Conservation (phyloP, 1,140 invertebrate genomes). For the Amyelois transitella region DNA sequence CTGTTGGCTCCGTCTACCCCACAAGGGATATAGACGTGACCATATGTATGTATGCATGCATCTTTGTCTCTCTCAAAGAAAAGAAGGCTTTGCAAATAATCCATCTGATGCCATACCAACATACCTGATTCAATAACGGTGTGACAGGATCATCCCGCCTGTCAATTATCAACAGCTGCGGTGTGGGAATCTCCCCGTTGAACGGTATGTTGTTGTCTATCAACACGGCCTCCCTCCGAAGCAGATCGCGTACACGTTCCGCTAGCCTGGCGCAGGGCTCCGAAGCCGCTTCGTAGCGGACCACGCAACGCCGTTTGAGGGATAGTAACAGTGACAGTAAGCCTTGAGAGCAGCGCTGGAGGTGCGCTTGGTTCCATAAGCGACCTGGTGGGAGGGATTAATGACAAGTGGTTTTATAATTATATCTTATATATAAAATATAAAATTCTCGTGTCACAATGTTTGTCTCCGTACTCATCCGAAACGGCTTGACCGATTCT, state of each 20-base stretch:
- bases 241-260: constrained; percentile 87
- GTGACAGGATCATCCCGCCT: constrained; percentile 95
- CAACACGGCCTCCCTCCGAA: constrained; percentile 89
- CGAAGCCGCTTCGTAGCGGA: constrained; percentile 94
- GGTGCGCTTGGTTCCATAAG: constrained; percentile 82
- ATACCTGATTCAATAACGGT: constrained; percentile 93
- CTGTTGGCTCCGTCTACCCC: no score
- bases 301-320: constrained; percentile 91
- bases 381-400: constrained; percentile 70
- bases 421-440: no score
- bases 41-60: no score
- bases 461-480: no score
- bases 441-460: no score
- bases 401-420: no score
- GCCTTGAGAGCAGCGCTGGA: constrained; percentile 89
- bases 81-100: no score
- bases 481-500: no score
- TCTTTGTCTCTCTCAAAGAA: no score
- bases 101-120: no score
- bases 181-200: constrained; percentile 81
- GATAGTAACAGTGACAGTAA: constrained; percentile 92
- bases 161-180: constrained; percentile 92
- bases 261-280: constrained; percentile 89
- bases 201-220: constrained; percentile 82
- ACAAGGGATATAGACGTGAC: no score